Evolutionary conservation across 2,797 vertebrate species (phyloP), one percentile per base, ranked within the genome.

Genomic region (Cynodonichthys magdalenae): DNA sequence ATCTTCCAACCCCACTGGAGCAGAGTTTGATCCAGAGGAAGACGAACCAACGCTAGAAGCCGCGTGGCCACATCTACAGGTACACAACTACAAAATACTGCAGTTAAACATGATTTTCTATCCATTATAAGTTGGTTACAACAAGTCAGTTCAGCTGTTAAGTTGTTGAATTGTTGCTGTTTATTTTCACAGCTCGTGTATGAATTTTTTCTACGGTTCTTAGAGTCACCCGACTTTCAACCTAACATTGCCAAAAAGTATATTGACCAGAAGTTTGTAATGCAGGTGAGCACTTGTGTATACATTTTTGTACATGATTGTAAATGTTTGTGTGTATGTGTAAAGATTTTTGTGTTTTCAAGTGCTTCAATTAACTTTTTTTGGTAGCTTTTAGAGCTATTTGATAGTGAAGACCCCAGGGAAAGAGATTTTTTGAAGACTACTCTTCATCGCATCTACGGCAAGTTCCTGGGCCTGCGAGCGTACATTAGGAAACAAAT

Each of bases 401-500:
- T 99, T 80, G 97, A 99, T 94, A 99, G 97, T 84, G 97, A 99
- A 92, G 97, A 99, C 86, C 97, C 98, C 65, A 94, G 97, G 66
- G 98, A 99, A 92, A 94, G 98, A 91, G 98, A 99, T 87, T 99
- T 99, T 87, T 94, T 99, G 82, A 99, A 99, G 92, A 99, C 97
- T 59, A 99, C 98, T 81, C 94, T 99, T 59, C 98, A 99, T 90
- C 95, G 98, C 83, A 99, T 99, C 94, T 99, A 99, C 57, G 98
- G 98, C 48, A 99, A 99, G 90, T 99, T 99, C 91, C 92, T 99
- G 93, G 98, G 98, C 79, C 93, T 99, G 85, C 90, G 98, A 87
- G 97, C 97, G 17, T 99, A 99, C 94, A 98, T 99, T 93, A 95
- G 98, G 89, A 99, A 99, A 92, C 97, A 99, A 82, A 99, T 99